Conservation (phyloP, 2,797 vertebrate species). For the Catamblyrhynchus diadema region DNA sequence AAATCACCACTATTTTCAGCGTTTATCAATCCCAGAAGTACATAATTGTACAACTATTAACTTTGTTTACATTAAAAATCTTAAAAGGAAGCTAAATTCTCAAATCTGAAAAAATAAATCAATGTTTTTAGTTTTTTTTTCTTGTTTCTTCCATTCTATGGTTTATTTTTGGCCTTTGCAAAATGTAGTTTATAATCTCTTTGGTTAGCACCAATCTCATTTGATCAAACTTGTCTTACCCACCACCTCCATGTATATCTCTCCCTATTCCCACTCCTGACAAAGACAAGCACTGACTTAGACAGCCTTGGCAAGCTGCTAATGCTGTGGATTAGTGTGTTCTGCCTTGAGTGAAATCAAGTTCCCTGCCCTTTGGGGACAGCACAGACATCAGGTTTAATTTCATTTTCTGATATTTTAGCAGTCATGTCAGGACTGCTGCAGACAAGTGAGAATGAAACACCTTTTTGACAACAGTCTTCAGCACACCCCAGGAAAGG, state of each 20-base stretch:
- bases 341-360: constrained; percentile 55
- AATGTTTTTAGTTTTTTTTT: constrained; percentile 8
- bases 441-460: constrained; percentile 54
- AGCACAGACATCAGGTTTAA: constrained; percentile 57
- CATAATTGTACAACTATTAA: neutral
- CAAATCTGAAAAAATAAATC: neutral
- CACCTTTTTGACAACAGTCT: constrained; percentile 56
- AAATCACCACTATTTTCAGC: neutral
- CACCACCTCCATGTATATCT: neutral
- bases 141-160: neutral
- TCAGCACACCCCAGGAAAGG: constrained; percentile 39
- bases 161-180: constrained; percentile 28
- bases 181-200: neutral
- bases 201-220: constrained; percentile 36
- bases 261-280: constrained; percentile 40
- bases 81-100: constrained; percentile 15
- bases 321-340: constrained; percentile 48
- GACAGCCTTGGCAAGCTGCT: constrained; percentile 58
- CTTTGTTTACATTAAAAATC: constrained; percentile 24
- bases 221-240: neutral
- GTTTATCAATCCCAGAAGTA: neutral
- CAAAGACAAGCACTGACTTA: constrained; percentile 54
- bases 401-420: constrained; percentile 70
- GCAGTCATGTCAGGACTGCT: constrained; percentile 31
- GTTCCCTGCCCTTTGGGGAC: constrained; percentile 40